These are phyloP conservation scores for Blastomussa wellsi DNA, from an alignment of 92 coral and sea anemone genomes.

Conservation along the genomic window DNA sequence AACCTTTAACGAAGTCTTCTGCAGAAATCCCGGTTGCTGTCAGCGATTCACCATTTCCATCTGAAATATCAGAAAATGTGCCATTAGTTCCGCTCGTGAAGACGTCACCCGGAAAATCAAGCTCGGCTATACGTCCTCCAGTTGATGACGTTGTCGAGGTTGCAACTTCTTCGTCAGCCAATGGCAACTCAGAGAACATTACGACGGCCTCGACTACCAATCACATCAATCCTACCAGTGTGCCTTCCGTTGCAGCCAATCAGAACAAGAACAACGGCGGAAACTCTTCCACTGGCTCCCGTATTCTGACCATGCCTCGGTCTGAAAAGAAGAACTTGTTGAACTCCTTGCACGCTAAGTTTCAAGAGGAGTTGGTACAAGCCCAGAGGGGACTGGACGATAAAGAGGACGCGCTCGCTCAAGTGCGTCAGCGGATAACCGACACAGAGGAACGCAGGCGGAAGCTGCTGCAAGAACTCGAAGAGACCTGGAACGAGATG, in stretches of 20 bases:
- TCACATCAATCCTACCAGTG: background rate
- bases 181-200: background rate
- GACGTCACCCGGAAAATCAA: background rate
- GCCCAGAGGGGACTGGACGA: conserved; percentile 15
- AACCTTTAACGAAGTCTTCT: background rate
- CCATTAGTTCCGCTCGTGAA: background rate
- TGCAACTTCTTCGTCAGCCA: conserved; percentile 3
- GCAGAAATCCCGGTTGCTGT: background rate
- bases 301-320: conserved; percentile 4
- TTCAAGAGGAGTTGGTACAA: conserved; percentile 26
- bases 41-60: background rate
- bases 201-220: background rate
- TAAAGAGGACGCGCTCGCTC: conserved; percentile 21
- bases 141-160: background rate
- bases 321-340: conserved; percentile 4
- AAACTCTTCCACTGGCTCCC: background rate
- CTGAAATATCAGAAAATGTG: background rate
- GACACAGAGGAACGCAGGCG: conserved; percentile 13
- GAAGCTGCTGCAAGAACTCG: conserved; percentile 27
- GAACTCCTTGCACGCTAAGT: conserved; percentile 20
- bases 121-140: background rate
- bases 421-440: conserved; percentile 18
- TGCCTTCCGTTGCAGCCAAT: background rate
- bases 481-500: conserved; percentile 15
- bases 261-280: background rate